Evolutionary conservation across 2,797 vertebrate genomes (phyloP), one percentile per base, ranked within the genome.

Genomic region (Rhinophrynus dorsalis): DNA sequence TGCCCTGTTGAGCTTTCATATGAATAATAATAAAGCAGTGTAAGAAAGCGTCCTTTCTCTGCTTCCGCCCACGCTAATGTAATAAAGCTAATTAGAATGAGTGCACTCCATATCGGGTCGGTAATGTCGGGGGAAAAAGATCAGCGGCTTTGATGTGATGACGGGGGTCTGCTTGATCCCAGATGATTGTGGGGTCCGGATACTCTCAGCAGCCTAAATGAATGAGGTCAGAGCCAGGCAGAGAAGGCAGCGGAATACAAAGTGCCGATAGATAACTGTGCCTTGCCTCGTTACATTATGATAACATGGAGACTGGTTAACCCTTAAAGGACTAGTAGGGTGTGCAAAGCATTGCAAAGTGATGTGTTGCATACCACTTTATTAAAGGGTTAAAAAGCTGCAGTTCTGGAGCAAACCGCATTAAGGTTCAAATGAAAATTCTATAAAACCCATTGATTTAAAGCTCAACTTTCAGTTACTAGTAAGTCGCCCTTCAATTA

Each of bases 21-120:
- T 67, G 78, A 81, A 83, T 83, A 89, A 87, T 83, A 86, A 86
- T 78, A 66, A 33, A 74, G 83, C 81, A 77, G 38, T 76, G 58
- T 77, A 82, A 89, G 89, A 93, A 92, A 92, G 90, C 78, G 65
- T 55, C 81, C 83, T 92, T 92, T 91, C 89, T 93, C 89, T 80
- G 76, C 67, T 83, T 76, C 86, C 81, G 78, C 89, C 85, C 81
- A 81, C 67, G 42, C 88, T 92, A 90, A 94, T 89, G 89, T 85
- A 87, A 93, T 92, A 86, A 90, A 88, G 84, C 86, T 85, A 91
- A 92, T 93, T 88, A 89, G 88, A 86, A 86, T 88, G 91, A 93
- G 90, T 87, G 87, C 84, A 80, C 87, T 87, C 82, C 78, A 77
- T 76, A 77, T 37, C 68, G 58, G 79, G 73, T 74, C 48, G 47